Percentiles rank a stretch among this genome's conserved stretches.
Evolutionary conservation across 2,888 invertebrate genomes (phyloP).

Genomic region (Euphydryas editha): DNA sequence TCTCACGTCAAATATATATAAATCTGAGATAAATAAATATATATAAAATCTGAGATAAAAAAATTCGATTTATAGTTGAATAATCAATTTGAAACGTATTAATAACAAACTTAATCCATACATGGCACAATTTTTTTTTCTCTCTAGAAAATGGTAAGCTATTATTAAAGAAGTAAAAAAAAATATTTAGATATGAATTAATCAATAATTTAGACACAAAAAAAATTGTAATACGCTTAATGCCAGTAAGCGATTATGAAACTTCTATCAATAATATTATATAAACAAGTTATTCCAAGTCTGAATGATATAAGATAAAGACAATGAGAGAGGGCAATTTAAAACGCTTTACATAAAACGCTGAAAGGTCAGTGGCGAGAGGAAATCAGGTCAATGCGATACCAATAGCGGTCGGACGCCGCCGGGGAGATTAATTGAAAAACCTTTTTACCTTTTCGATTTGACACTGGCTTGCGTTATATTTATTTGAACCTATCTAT

Average conservation of each 20-base stretch:
- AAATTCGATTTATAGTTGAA: background rate
- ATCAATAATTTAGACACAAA: too few relatives aligned
- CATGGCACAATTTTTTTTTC: too few relatives aligned
- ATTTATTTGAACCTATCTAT: background rate
- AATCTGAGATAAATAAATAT: background rate
- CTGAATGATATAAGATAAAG: constrained; percentile 19
- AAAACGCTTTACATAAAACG: constrained; percentile 36
- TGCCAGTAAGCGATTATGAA: background rate
- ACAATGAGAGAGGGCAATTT: constrained; percentile 31
- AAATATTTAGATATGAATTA: too few relatives aligned
- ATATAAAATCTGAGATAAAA: background rate
- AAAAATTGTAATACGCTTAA: too few relatives aligned
- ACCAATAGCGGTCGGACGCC: constrained; percentile 38
- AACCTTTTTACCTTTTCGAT: constrained; percentile 27
- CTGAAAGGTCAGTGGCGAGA: constrained; percentile 39
- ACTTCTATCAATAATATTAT: background rate
- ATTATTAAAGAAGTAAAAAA: too few relatives aligned
- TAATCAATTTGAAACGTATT: too few relatives aligned
- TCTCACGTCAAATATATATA: background rate
- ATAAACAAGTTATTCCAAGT: background rate
- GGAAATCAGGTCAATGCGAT: constrained; percentile 45
- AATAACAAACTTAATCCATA: too few relatives aligned
- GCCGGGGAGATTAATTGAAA: constrained; percentile 37
- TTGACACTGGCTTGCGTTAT: constrained; percentile 13
- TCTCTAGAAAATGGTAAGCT: too few relatives aligned